These are phyloP conservation scores for Campylorhamphus procurvoides DNA, from an alignment of 2,113 vertebrate species.

Conservation along the genomic window DNA sequence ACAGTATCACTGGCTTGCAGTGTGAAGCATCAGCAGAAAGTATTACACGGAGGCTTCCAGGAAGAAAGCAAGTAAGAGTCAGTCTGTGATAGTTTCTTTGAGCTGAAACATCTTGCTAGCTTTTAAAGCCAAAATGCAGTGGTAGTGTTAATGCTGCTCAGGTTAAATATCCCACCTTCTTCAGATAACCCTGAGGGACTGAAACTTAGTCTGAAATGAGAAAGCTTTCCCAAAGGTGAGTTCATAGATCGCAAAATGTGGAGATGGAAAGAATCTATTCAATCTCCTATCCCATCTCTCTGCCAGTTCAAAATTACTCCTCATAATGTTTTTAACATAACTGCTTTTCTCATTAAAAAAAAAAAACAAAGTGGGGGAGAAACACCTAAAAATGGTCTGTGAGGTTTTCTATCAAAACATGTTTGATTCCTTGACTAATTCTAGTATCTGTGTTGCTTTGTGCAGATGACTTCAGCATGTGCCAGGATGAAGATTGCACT, in stretches of 20 bases:
- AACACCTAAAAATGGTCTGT: not conserved
- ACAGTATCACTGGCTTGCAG: not conserved
- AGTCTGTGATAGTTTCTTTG: not conserved
- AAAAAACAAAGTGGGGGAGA: not conserved
- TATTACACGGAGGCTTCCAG: not conserved
- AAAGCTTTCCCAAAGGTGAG: conserved; percentile 46
- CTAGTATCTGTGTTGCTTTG: not conserved
- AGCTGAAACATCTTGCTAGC: not conserved
- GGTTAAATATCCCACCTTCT: not conserved
- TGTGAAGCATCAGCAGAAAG: not conserved
- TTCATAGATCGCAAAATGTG: conserved; percentile 22
- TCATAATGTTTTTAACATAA: conserved; percentile 38
- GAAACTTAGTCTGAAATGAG: not conserved
- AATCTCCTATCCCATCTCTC: conserved; percentile 16
- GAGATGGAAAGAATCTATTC: conserved; percentile 61
- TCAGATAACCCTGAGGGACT: not conserved
- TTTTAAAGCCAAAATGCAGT: not conserved
- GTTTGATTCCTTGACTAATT: not conserved
- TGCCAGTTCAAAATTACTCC: conserved; percentile 56
- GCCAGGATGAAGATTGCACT: not conserved
- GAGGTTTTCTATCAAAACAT: not conserved
- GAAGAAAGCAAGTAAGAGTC: not conserved
- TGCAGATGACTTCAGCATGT: not conserved
- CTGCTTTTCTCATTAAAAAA: conserved; percentile 34
- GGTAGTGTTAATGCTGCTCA: not conserved